A percentile compares a stretch with the other conserved stretches of the same genome.
phyloP scores from a whole-genome alignment of 2,113 vertebrate genomes.

The Merops nubicus region DNA sequence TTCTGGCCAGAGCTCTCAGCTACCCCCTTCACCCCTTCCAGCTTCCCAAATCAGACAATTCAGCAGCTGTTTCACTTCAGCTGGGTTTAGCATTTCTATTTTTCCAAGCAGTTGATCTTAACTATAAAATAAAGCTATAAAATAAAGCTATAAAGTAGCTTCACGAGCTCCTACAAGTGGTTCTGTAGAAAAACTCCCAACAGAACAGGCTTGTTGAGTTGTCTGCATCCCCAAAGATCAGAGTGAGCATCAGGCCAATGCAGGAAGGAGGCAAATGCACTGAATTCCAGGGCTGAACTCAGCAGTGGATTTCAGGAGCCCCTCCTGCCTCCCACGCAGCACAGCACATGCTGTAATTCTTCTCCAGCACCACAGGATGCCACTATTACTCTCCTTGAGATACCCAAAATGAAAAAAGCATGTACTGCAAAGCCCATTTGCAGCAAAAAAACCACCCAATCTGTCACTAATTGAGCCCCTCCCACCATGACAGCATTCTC shows the following conservation, averaged over 20 bases:
- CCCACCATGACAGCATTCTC: background rate
- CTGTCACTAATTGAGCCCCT: background rate
- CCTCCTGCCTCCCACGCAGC: accelerated
- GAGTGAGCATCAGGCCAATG: accelerated
- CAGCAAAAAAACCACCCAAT: background rate
- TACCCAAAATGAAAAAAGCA: accelerated
- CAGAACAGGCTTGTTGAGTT: background rate
- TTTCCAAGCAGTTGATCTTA: background rate
- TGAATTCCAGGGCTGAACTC: background rate
- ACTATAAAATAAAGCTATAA: too few species aligned
- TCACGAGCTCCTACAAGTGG: accelerated
- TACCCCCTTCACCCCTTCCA: accelerated
- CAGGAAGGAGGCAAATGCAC: background rate
- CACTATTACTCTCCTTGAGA: background rate
- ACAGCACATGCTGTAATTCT: background rate
- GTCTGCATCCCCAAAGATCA: background rate
- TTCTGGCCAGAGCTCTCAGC: background rate
- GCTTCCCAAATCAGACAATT: background rate
- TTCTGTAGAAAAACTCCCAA: background rate
- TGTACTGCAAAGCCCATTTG: background rate
- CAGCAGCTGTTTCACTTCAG: background rate
- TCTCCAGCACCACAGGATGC: background rate
- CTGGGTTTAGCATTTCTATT: accelerated
- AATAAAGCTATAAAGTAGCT: accelerated
- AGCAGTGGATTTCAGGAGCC: accelerated